Percentiles rank a stretch among this genome's conserved stretches.
These are phyloP conservation scores for Lithobates sylvaticus DNA, from an alignment of 2,797 vertebrate genomes.

Conservation along the genomic window DNA sequence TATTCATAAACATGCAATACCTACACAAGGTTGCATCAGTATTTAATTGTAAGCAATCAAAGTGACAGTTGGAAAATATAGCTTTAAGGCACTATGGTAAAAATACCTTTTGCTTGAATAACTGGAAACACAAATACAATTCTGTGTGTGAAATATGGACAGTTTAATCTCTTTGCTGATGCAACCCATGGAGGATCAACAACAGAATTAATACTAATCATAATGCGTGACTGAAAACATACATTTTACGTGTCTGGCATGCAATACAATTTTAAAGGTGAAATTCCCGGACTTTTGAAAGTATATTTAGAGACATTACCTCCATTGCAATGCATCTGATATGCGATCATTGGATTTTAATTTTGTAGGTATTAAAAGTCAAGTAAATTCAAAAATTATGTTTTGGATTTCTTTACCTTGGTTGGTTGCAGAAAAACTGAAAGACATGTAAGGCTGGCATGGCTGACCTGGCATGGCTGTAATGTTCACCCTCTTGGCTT, in stretches of 20 bases:
- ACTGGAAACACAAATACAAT: constrained; percentile 19
- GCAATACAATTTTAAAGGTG: too few species aligned
- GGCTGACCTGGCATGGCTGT: too few species aligned
- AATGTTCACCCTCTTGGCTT: too few species aligned
- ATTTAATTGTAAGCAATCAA: constrained; percentile 5
- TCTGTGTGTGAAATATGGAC: not conserved
- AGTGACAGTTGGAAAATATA: constrained; percentile 29
- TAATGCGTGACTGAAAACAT: not conserved
- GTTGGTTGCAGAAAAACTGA: too few species aligned
- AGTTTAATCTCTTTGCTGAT: constrained; percentile 25
- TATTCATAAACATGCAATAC: constrained; percentile 20
- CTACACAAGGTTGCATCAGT: constrained; percentile 48
- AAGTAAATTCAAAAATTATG: too few species aligned
- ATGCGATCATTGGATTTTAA: too few species aligned
- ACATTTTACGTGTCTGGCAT: not conserved
- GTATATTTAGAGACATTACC: too few species aligned
- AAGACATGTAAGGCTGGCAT: too few species aligned
- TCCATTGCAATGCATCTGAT: too few species aligned
- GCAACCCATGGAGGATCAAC: constrained; percentile 25
- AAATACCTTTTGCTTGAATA: constrained; percentile 32
- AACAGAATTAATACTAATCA: not conserved
- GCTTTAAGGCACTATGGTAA: constrained; percentile 6
- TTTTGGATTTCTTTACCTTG: too few species aligned
- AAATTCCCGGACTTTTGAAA: too few species aligned
- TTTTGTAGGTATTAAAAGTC: too few species aligned